Conservation (phyloP, 2,797 vertebrate genomes). For the Phoxinus dragarum region DNA sequence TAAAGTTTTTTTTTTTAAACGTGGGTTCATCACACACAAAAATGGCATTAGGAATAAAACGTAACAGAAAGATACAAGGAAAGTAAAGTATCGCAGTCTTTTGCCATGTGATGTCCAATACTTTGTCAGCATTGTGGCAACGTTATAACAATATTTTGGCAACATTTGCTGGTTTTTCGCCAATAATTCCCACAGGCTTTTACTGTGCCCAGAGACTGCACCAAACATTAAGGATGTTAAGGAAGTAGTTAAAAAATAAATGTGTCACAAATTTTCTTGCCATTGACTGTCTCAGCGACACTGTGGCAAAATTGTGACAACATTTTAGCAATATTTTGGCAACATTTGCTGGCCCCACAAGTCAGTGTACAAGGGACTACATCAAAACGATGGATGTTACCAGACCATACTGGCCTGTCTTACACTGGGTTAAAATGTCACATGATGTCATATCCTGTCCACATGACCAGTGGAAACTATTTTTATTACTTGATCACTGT, state of each 20-base stretch:
- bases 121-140: constrained; percentile 59
- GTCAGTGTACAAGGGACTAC: constrained; percentile 84
- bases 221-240: constrained; percentile 60
- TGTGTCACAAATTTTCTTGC: constrained; percentile 58
- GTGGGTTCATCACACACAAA: constrained; percentile 45
- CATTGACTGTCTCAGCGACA: constrained; percentile 52
- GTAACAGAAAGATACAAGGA: constrained; percentile 37
- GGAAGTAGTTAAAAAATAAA: constrained; percentile 59
- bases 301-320: constrained; percentile 56
- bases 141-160: constrained; percentile 70
- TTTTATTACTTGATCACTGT: constrained; percentile 86
- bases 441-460: constrained; percentile 71
- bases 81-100: constrained; percentile 54
- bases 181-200: constrained; percentile 74
- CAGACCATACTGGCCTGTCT: constrained; percentile 87
- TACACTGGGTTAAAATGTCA: constrained; percentile 71
- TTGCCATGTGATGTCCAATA: constrained; percentile 58
- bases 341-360: constrained; percentile 81
- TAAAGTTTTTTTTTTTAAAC: constrained; percentile 23
- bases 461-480: constrained; percentile 92
- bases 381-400: constrained; percentile 86
- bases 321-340: constrained; percentile 72
- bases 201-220: constrained; percentile 59
- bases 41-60: constrained; percentile 26
- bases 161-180: constrained; percentile 78